Percentiles rank a stretch among this genome's conserved stretches.
Evolutionary conservation across 2,888 invertebrate species (phyloP).

Genomic region (Xestobium rufovillosum): DNA sequence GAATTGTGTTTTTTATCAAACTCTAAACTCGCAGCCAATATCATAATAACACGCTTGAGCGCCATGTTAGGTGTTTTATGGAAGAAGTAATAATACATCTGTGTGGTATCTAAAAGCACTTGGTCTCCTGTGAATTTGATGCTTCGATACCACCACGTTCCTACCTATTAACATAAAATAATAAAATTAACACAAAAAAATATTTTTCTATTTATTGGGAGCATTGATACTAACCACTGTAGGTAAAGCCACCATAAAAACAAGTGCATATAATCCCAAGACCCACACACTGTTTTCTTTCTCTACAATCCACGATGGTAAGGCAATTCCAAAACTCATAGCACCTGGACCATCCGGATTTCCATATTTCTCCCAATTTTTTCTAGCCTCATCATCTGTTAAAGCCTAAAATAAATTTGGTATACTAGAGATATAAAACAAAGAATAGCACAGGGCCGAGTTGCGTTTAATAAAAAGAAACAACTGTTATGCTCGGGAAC

Average conservation of each 20-base stretch:
- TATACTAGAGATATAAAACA: too few relatives aligned
- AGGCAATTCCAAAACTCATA: conserved; percentile 97
- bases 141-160: conserved; percentile 98
- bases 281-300: conserved; percentile 99
- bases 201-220: too few relatives aligned
- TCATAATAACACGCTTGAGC: conserved; percentile 92
- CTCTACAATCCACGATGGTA: conserved; percentile 99
- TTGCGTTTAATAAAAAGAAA: too few relatives aligned
- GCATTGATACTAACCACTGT: conserved; percentile 64
- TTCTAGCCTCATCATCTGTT: conserved; percentile 93
- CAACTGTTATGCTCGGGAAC: too few relatives aligned
- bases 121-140: conserved; percentile 96
- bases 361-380: conserved; percentile 98
- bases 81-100: conserved; percentile 92
- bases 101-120: conserved; percentile 92
- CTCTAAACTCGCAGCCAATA: conserved; percentile 92
- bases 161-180: conserved; percentile 50
- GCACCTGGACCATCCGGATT: conserved; percentile 99
- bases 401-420: conserved; percentile 60
- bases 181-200: conserved; percentile 8
- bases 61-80: conserved; percentile 95
- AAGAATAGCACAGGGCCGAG: too few relatives aligned
- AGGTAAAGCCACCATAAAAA: conserved; percentile 96
- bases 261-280: conserved; percentile 85
- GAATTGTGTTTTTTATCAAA: conserved; percentile 92